phyloP scores from a whole-genome alignment of 2,888 invertebrate species.

The Agriopis marginaria region DNA sequence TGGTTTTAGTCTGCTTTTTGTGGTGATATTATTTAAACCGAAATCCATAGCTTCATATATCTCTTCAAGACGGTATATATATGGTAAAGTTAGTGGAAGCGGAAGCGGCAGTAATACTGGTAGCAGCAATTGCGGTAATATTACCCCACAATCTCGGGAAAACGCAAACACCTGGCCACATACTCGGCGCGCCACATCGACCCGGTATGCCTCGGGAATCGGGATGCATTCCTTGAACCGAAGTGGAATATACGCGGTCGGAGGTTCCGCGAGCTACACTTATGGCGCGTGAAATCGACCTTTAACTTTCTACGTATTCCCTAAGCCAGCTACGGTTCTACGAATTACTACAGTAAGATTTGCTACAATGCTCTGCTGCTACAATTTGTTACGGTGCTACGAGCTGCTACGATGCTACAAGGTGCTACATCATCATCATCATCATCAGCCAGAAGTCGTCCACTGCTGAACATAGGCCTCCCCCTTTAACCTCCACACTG shows the following conservation, averaged over 20 bases:
- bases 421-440: too few species aligned
- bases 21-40: too few species aligned
- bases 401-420: neutral
- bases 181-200: constrained; percentile 4
- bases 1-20: too few species aligned
- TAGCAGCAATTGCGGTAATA: neutral
- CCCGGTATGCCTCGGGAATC: constrained; percentile 9
- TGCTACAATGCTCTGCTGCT: neutral
- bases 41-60: too few species aligned
- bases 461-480: too few species aligned
- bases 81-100: neutral
- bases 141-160: neutral
- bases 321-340: constrained; percentile 13
- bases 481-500: too few species aligned
- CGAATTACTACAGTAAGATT: constrained; percentile 17
- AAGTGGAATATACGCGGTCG: constrained; percentile 20
- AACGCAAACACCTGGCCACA: constrained; percentile 10
- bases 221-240: constrained; percentile 29
- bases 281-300: constrained; percentile 12
- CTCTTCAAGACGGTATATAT: too few species aligned
- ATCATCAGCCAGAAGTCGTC: too few species aligned
- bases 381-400: neutral
- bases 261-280: constrained; percentile 13
- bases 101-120: neutral
- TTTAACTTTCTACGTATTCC: constrained; percentile 18